These are phyloP conservation scores for Tyria jacobaeae DNA, from an alignment of 2,888 invertebrate genomes.

Conservation along the genomic window DNA sequence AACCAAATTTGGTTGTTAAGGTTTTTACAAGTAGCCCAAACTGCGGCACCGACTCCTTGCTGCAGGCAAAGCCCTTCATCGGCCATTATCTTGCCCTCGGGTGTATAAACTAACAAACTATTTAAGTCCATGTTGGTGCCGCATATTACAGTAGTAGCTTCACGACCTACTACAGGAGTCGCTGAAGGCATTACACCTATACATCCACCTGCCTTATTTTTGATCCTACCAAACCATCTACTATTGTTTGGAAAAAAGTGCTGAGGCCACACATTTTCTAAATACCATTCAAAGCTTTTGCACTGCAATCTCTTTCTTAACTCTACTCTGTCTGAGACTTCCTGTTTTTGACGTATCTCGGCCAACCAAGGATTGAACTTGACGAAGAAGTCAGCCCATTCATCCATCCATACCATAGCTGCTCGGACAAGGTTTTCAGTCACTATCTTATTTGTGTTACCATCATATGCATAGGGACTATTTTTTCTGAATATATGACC, in stretches of 20 bases:
- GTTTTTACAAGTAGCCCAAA: conserved; percentile 91
- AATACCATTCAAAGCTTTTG: conserved; percentile 96
- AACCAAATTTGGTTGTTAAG: conserved; percentile 90
- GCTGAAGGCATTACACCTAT: conserved; percentile 74
- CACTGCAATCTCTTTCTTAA: conserved; percentile 91
- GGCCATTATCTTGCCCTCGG: conserved; percentile 91
- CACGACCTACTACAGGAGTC: conserved; percentile 90
- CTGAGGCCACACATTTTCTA: conserved; percentile 98
- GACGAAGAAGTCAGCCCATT: conserved; percentile 97
- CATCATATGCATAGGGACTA: conserved; percentile 98
- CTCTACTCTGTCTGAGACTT: conserved; percentile 88
- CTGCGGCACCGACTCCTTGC: conserved; percentile 87
- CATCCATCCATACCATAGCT: conserved; percentile 99
- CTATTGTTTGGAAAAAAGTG: conserved; percentile 96
- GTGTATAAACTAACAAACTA: conserved; percentile 91
- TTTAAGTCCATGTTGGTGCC: conserved; percentile 85
- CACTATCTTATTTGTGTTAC: conserved; percentile 95
- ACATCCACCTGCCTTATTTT: conserved; percentile 78
- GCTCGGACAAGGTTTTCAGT: conserved; percentile 96
- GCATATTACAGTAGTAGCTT: conserved; percentile 89
- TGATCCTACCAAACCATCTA: conserved; percentile 95
- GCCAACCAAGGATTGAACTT: conserved; percentile 92
- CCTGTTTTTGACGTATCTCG: conserved; percentile 86
- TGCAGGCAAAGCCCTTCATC: conserved; percentile 96
- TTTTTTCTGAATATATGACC: conserved; percentile 97